Evolutionary conservation across 2,797 vertebrate genomes (phyloP), one percentile per base, ranked within the genome.

Genomic region (Girardinus metallicus): DNA sequence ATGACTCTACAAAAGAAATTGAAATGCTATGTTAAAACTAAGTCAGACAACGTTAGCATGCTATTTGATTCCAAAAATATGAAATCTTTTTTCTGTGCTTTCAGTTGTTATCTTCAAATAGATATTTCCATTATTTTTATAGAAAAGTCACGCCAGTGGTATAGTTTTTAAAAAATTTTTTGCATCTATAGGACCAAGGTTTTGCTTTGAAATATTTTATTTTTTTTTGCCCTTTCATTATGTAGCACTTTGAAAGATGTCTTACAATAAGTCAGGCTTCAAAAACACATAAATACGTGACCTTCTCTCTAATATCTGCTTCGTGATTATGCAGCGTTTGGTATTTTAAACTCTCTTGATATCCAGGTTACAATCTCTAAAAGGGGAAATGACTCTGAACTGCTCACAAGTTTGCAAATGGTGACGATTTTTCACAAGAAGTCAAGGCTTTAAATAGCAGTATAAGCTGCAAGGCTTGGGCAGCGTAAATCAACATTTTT

Each of bases 371-470:
- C 71, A 62, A 1, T 2, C 18, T 64, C 23, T 71, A 41, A 70
- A 79, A 74, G 60, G 18, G 57, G 39, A 83, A 87, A 73, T 70
- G n/a, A 6, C 41, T 70, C 34, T 57, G 23, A 74, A 60, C 2
- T 55, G 39, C 41, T 76, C 31, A 62, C 44, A 74, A 13, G 39
- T 70, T 41, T 76, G 26, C 23, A 68, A 29, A 21, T 23, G 60
- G 47, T 39, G 73, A 44, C 0, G 0, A 73, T 1, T 4, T 26
- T 23, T 60, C 13, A 12, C 46, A 36, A 36, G 34, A 73, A 43
- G 31, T 73, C 80, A 39, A 49, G 10, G 64, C 64, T 68, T 68
- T 68, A 39, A 23, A 68, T 68, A 68, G 64, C 64, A 68, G 9
- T 39, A 26, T 26, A 12, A 41, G 36, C 36, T 39, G 10, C 64